phyloP scores from a whole-genome alignment of 2,113 vertebrate genomes.

The Aythya baeri region DNA sequence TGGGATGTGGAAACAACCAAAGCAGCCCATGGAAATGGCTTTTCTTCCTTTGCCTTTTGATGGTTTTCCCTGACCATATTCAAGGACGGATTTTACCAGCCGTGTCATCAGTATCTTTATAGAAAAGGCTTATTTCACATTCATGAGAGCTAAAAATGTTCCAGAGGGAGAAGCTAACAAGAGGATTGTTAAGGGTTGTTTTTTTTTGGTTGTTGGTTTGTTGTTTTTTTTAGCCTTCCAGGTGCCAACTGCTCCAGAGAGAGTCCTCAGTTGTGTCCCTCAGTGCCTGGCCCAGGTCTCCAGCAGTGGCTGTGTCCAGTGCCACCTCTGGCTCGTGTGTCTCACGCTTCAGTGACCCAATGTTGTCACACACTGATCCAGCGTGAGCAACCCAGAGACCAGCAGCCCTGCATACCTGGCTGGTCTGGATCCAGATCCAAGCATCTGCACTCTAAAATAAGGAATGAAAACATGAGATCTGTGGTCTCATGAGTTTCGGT shows the following conservation, averaged over 20 bases:
- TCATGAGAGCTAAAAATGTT: constrained; percentile 24
- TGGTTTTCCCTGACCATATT: background rate
- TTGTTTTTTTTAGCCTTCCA: background rate
- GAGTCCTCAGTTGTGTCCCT: background rate
- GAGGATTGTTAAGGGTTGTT: background rate
- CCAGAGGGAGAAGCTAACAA: background rate
- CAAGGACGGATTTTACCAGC: constrained; percentile 18
- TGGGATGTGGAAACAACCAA: background rate
- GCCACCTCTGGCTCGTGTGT: too few species aligned
- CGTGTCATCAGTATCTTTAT: background rate
- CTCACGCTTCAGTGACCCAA: background rate
- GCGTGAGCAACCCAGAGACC: background rate
- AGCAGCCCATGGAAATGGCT: background rate
- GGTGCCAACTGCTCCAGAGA: background rate
- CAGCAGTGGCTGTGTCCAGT: background rate
- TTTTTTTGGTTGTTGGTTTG: too few species aligned
- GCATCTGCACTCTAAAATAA: background rate
- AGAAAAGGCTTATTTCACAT: constrained; percentile 19
- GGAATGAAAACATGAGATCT: background rate
- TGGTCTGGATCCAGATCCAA: background rate
- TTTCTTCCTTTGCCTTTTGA: background rate
- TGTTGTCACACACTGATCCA: background rate
- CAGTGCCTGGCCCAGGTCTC: background rate
- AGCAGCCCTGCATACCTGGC: background rate
- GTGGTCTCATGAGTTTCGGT: background rate